These are phyloP conservation scores for Cephus sareptanus DNA, from an alignment of 2,888 invertebrate species.

Conservation along the genomic window DNA sequence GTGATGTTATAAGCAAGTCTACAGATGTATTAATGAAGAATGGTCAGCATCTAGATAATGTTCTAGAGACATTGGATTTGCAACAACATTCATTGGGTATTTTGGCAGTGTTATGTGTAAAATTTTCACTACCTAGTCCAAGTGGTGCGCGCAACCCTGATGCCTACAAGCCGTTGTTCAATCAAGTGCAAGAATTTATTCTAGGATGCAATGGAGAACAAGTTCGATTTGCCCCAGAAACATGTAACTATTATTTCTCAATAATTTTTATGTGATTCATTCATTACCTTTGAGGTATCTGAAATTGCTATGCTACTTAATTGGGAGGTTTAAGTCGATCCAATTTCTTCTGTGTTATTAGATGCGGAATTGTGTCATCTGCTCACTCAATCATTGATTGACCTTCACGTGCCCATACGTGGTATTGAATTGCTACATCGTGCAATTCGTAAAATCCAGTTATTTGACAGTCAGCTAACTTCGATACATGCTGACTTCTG, in stretches of 20 bases:
- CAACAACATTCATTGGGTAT: slow-evolving; percentile 93
- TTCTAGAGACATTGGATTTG: slow-evolving; percentile 89
- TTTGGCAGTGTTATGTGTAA: slow-evolving; percentile 85
- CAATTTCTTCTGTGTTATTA: slow-evolving; percentile 61
- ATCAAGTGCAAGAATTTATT: slow-evolving; percentile 88
- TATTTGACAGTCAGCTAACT: slow-evolving; percentile 89
- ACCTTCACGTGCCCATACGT: slow-evolving; percentile 81
- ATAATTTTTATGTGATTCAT: background rate
- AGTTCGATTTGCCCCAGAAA: slow-evolving; percentile 86
- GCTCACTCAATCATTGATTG: slow-evolving; percentile 82
- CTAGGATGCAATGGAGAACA: slow-evolving; percentile 89
- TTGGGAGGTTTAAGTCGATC: background rate
- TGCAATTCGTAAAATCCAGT: slow-evolving; percentile 89
- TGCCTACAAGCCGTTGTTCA: slow-evolving; percentile 71
- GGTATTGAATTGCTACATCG: slow-evolving; percentile 85
- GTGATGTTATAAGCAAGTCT: slow-evolving; percentile 81
- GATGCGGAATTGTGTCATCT: slow-evolving; percentile 92
- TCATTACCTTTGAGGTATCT: slow-evolving; percentile 4
- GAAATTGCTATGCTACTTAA: slow-evolving; percentile 8
- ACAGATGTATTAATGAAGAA: slow-evolving; percentile 85
- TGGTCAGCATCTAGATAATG: slow-evolving; percentile 86
- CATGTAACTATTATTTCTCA: slow-evolving; percentile 72
- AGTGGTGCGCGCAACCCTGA: slow-evolving; percentile 40
- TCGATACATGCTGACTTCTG: slow-evolving; percentile 95
- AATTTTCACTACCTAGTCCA: slow-evolving; percentile 72